Percentiles rank a stretch among this genome's conserved stretches.
phyloP scores from a whole-genome alignment of 2,113 vertebrate genomes.

The Vulpes lagopus region DNA sequence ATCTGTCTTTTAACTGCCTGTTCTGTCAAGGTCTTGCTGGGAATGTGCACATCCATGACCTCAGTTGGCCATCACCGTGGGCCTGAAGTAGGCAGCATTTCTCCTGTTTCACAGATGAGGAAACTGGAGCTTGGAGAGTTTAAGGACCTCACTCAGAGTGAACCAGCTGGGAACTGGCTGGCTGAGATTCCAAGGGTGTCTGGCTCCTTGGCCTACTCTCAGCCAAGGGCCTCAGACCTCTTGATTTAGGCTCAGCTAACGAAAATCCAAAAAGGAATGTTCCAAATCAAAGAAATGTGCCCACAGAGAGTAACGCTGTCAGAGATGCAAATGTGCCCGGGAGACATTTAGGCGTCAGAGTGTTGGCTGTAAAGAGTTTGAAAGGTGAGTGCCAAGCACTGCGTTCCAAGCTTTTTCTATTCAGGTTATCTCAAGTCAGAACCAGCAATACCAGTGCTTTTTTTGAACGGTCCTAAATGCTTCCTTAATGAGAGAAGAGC shows the following conservation, averaged over 20 bases:
- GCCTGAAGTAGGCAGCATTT: neutral
- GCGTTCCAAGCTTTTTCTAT: neutral
- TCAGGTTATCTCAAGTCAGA: conserved; percentile 60
- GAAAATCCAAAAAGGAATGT: neutral
- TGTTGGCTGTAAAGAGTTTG: conserved; percentile 39
- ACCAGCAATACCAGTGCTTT: neutral
- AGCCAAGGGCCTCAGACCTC: neutral
- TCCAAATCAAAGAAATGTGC: conserved; percentile 10
- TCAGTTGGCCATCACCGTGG: neutral
- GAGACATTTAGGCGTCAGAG: neutral
- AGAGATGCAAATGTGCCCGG: neutral
- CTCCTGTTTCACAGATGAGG: neutral
- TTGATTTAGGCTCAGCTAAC: neutral
- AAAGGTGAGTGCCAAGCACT: neutral
- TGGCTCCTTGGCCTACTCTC: neutral
- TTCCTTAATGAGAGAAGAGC: neutral
- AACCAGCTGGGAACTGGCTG: neutral
- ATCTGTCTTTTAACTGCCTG: neutral
- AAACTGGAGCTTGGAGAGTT: neutral
- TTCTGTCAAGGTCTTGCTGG: neutral
- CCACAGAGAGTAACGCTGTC: neutral
- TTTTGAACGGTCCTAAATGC: neutral
- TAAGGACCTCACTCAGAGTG: neutral
- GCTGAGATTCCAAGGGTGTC: neutral
- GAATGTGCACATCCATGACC: neutral